Conservation (phyloP, 2,113 vertebrate genomes). For the Taxidea taxus region DNA sequence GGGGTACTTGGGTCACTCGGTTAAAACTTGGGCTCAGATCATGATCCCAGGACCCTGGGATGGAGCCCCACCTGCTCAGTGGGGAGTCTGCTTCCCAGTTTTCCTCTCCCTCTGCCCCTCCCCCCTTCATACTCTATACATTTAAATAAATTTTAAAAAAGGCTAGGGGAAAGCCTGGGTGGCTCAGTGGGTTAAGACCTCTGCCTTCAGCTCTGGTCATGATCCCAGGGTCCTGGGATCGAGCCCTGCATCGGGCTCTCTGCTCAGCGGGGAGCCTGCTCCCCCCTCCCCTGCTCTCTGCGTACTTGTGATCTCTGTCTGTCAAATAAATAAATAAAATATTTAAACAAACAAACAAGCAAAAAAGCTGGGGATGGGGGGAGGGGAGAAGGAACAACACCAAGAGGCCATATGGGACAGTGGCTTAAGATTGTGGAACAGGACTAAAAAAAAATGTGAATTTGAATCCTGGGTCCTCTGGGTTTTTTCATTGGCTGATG, state of each 20-base stretch:
- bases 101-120: background rate
- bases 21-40: background rate
- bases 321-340: background rate
- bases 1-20: background rate
- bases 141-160: no score
- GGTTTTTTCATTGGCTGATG: background rate
- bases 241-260: no score
- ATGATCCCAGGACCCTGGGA: background rate
- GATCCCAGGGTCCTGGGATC: no score
- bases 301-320: no score
- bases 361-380: accelerated
- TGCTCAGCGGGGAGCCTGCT: no score
- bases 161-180: no score
- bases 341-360: background rate
- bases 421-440: background rate
- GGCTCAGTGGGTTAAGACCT: no score
- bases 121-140: background rate
- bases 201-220: no score
- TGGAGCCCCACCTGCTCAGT: background rate
- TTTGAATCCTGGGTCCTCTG: background rate
- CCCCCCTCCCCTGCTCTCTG: no score
- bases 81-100: background rate
- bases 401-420: no score
- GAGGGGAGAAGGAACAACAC: accelerated
- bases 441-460: background rate